These are phyloP conservation scores for Lydus trimaculatus DNA, from an alignment of 2,888 invertebrate genomes.

Conservation along the genomic window DNA sequence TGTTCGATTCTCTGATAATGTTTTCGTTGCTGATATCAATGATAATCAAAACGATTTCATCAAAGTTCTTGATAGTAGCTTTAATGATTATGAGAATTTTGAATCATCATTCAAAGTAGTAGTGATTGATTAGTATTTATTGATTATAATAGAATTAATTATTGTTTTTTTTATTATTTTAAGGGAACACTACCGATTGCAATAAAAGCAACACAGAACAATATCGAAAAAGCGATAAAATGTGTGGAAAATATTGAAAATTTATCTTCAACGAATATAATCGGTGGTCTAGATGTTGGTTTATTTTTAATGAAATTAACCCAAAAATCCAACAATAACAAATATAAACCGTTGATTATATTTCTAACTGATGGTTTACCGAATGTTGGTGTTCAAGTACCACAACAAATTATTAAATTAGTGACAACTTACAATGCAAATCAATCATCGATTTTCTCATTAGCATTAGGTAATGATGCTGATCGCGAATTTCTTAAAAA, in stretches of 20 bases:
- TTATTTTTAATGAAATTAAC: conserved; percentile 41
- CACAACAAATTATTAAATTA: conserved; percentile 62
- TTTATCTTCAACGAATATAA: conserved; percentile 65
- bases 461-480: conserved; percentile 73
- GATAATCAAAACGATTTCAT: neutral
- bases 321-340: conserved; percentile 30
- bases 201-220: neutral
- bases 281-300: conserved; percentile 66
- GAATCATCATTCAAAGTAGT: neutral
- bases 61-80: neutral
- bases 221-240: neutral
- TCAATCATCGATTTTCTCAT: conserved; percentile 64
- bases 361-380: conserved; percentile 72
- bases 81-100: neutral
- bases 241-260: neutral
- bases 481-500: conserved; percentile 70
- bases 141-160: no score
- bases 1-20: conserved; percentile 61
- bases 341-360: conserved; percentile 66
- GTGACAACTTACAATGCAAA: conserved; percentile 61
- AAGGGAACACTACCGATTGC: neutral
- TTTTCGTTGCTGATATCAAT: conserved; percentile 24
- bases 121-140: neutral
- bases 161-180: neutral
- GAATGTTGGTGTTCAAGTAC: conserved; percentile 64